Base-by-base conservation (phyloP, 2,113 vertebrate genomes). In the Maccullochella peelii region DNA sequence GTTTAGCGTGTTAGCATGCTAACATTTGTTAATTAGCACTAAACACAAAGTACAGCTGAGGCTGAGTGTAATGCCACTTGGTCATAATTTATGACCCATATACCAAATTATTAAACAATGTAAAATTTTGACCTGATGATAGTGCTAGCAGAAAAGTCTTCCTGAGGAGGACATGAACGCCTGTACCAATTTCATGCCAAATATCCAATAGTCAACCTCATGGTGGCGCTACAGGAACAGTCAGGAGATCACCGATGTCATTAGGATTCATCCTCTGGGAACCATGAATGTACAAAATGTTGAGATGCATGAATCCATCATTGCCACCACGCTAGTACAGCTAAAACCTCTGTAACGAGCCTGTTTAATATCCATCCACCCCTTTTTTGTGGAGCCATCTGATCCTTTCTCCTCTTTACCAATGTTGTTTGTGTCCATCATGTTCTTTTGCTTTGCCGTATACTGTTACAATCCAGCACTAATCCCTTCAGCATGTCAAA, bases 401-500 rank as follows among this genome's bases (percentile, higher is more conserved):
- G 72, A 50, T 67, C 25, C 42, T n/a, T 1, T 6, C 21, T 52
- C 42, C 59, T 61, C 30, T 76, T 40, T 23, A 27, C 21, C 21
- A 61, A 21, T 47, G 38, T 10, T 0, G 3, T 68, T 47, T 58
- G 42, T 52, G 49, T 84, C 70, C 44, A 38, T 61, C 77, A 65
- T 80, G 58, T 61, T 66, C 36, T 12, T 67, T 47, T 44, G 15
- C 27, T 67, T 73, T 50, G 49, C n/a, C 23, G 0, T 50, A 6
- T 23, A 2, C 42, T 15, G 23, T 71, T 54, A 67, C 40, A 42
- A 63, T 55, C 42, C 25, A 58, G 75, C 44, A 79, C 38, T 62
- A 70, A 75, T 89, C 76, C 58, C 38, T 61, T 61, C 62, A 63
- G 75, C 66, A 14, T 5, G 70, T 85, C 58, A 77, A 75, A 79